Percentiles rank a stretch among this genome's conserved stretches.
These are phyloP conservation scores for Macroramphosus scolopax DNA, from an alignment of 2,797 vertebrate species.

Conservation along the genomic window DNA sequence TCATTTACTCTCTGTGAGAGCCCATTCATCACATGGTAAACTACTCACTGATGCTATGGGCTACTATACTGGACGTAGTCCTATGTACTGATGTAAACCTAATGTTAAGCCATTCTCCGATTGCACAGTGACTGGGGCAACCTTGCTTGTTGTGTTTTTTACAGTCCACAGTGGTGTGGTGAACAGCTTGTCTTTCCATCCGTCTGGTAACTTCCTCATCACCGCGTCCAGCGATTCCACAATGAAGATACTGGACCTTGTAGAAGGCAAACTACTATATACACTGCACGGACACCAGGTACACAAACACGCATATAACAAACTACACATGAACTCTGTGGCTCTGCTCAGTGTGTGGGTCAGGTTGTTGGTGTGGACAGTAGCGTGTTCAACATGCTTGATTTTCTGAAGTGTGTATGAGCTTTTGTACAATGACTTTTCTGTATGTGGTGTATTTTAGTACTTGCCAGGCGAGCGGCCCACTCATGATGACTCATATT, in stretches of 20 bases:
- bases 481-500: slow-evolving; percentile 72
- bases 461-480: slow-evolving; percentile 69
- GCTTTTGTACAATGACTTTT: slow-evolving; percentile 41
- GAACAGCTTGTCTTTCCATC: slow-evolving; percentile 92
- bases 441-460: slow-evolving; percentile 66
- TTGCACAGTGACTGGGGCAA: slow-evolving; percentile 13
- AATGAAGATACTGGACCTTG: slow-evolving; percentile 91
- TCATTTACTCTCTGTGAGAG: slow-evolving; percentile 8
- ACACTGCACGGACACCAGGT: slow-evolving; percentile 98
- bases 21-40: slow-evolving; percentile 4
- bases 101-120: slow-evolving; percentile 5
- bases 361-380: slow-evolving; percentile 7
- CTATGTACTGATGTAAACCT: too few species aligned
- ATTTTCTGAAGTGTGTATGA: slow-evolving; percentile 35
- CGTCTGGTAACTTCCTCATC: slow-evolving; percentile 89
- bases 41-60: slow-evolving; percentile 12
- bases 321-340: neutral
- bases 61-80: slow-evolving; percentile 2
- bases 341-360: slow-evolving; percentile 13
- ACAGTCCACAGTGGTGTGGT: slow-evolving; percentile 89
- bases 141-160: slow-evolving; percentile 16
- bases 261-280: slow-evolving; percentile 92
- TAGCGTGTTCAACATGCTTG: slow-evolving; percentile 55
- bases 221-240: slow-evolving; percentile 94
- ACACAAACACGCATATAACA: slow-evolving; percentile 9